These are phyloP conservation scores for Gymnoscelis rufifasciata DNA, from an alignment of 2,888 invertebrate species.

Conservation along the genomic window DNA sequence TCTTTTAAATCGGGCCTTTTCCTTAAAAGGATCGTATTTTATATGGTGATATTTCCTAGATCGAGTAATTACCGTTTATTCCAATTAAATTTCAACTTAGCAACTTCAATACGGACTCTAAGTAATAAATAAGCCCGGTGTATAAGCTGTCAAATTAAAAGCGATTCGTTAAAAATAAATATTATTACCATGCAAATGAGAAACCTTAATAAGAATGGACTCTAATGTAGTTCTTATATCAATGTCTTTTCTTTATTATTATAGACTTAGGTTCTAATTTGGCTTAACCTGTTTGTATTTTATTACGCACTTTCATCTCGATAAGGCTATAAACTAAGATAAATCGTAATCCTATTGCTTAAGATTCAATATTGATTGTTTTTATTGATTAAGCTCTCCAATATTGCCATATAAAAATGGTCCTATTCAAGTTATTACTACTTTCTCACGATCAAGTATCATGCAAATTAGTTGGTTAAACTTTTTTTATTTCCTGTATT, in stretches of 20 bases:
- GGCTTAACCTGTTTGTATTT: not conserved
- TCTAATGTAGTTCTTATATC: not conserved
- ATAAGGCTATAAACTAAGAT: not conserved
- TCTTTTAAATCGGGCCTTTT: no score
- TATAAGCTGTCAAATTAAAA: slow-evolving; percentile 30
- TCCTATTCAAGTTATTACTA: slow-evolving; percentile 11
- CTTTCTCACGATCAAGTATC: slow-evolving; percentile 23
- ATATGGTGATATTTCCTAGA: no score
- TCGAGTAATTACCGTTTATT: no score
- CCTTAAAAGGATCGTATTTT: no score
- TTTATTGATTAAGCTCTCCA: not conserved
- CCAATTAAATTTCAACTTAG: not conserved
- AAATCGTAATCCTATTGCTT: no score
- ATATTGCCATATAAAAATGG: not conserved
- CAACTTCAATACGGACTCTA: slow-evolving; percentile 12
- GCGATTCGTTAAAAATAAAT: slow-evolving; percentile 28
- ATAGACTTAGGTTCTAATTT: not conserved
- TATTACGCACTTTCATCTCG: not conserved
- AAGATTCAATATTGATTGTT: not conserved
- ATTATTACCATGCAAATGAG: slow-evolving; percentile 28
- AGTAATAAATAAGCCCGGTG: slow-evolving; percentile 21
- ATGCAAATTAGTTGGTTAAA: slow-evolving; percentile 19
- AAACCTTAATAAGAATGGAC: slow-evolving; percentile 12
- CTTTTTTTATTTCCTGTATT: slow-evolving; percentile 22
- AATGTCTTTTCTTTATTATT: not conserved